A percentile compares a stretch with the other conserved stretches of the same genome.
Conservation (phyloP, 2,113 vertebrate species). For the Gasterosteus aculeatus region DNA sequence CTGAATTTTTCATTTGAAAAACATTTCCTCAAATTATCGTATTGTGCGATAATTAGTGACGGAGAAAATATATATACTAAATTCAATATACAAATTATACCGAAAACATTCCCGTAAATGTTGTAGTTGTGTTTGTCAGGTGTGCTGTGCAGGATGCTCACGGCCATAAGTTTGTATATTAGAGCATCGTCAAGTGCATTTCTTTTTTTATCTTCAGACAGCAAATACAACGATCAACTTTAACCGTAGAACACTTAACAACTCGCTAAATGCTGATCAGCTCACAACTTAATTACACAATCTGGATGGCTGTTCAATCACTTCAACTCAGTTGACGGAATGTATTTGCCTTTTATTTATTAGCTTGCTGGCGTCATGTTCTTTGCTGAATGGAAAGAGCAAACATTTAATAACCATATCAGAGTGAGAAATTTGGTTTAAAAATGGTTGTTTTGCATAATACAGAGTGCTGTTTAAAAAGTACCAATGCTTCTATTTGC, state of each 20-base stretch:
- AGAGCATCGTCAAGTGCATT: constrained; percentile 16
- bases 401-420: not conserved
- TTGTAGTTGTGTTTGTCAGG: constrained; percentile 3
- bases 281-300: not conserved
- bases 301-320: not conserved
- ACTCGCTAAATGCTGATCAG: constrained; percentile 1
- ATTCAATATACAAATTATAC: not conserved
- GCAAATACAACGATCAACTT: constrained; percentile 17
- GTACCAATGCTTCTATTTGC: constrained; percentile 46
- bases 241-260: constrained; percentile 17
- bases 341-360: not conserved
- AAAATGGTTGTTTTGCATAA: constrained; percentile 12
- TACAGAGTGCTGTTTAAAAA: constrained; percentile 37
- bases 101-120: constrained; percentile 51
- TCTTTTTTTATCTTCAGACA: constrained; percentile 31
- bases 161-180: constrained; percentile 6
- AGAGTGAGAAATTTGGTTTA: constrained; percentile 9
- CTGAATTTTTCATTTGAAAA: constrained; percentile 4
- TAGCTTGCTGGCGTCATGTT: not conserved
- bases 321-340: constrained; percentile 2
- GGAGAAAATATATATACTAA: constrained; percentile 5
- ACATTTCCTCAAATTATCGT: not conserved
- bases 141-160: not conserved
- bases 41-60: constrained; percentile 1
- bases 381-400: constrained; percentile 6